Base-by-base conservation (phyloP, 1,140 invertebrate species). In the Marisa cornuarietis region DNA sequence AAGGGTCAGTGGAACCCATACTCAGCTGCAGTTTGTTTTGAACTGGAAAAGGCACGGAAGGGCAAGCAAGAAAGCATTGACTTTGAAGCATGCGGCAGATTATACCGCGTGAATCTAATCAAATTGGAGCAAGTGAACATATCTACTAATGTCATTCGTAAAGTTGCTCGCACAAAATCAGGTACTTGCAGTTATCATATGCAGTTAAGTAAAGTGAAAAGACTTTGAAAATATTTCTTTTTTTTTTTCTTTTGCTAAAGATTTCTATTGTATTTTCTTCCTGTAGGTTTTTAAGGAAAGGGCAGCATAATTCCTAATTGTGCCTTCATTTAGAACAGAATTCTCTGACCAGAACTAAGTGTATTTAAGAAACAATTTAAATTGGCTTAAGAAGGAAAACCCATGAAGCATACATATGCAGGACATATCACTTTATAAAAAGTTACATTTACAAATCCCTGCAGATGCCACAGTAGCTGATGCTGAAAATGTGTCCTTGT, bases 111-210 rank as follows among this genome's bases (percentile, higher is more conserved):
- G 26, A 85, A 89, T 71, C 63, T 88, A 13, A 54, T 72, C 11
- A 85, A 85, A 31, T 83, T 85, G 85, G 83, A 86, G 72, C 88
- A 89, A 65, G 85, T 73, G 16, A 88, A 88, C 82, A 78, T 78
- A 16, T 82, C 78, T 7, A 88, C 87, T 8, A 83, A 84, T 61
- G 80, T 87, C 1, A 74, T 42, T n/a, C 78, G 86, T 71, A 85
- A 84, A 65, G 79, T 90, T 11, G 68, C 69, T 11, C 81, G 88
- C 74, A 63, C 77, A 54, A 84, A 84, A 72, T 85, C 86, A 78
- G 82, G 88, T 90, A 72, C 11, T 75, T 20, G 24, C 65, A 22
- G 6, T 68, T n/a, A 22, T 24, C 65, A 31, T 24, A 22, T 18
- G 11, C 13, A 24, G 65, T 68, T 68, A 5, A 68, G 11, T 24